Conservation (phyloP, 2,888 invertebrate species). For the Amaurobius ferox region DNA sequence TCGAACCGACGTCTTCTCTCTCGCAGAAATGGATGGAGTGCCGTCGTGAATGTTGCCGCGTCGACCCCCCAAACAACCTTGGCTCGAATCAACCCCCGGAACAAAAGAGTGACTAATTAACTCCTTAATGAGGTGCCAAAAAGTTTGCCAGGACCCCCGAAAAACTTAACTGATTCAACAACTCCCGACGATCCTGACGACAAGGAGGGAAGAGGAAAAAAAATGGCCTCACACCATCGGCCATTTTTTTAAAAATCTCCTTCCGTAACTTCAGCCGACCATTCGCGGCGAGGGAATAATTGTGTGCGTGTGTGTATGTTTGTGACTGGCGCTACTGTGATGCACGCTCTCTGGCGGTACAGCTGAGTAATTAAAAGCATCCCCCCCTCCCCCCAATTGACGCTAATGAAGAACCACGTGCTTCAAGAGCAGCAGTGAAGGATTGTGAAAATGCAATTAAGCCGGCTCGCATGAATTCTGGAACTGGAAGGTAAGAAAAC, state of each 20-base stretch:
- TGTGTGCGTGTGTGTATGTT: slow-evolving; percentile 34
- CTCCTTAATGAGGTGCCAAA: slow-evolving; percentile 69
- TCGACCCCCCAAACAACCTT: slow-evolving; percentile 20
- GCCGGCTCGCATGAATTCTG: slow-evolving; percentile 69
- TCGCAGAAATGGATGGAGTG: slow-evolving; percentile 59
- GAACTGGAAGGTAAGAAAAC: slow-evolving; percentile 61
- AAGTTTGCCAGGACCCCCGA: slow-evolving; percentile 26
- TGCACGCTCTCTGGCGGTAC: slow-evolving; percentile 70
- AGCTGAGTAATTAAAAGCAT: slow-evolving; percentile 70
- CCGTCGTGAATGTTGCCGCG: slow-evolving; percentile 35
- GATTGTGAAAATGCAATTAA: slow-evolving; percentile 70
- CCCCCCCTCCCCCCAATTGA: slow-evolving; percentile 46
- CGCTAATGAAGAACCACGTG: slow-evolving; percentile 71
- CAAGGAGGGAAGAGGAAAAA: slow-evolving; percentile 23
- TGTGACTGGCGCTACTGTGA: slow-evolving; percentile 13
- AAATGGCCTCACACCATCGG: slow-evolving; percentile 41
- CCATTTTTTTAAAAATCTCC: slow-evolving; percentile 49
- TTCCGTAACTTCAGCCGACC: background rate
- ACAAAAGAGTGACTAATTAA: slow-evolving; percentile 50
- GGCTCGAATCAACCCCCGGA: background rate
- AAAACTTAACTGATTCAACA: slow-evolving; percentile 1
- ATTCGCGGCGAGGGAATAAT: slow-evolving; percentile 36
- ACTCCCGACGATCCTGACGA: background rate
- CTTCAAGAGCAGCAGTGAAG: slow-evolving; percentile 57
- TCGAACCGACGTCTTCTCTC: slow-evolving; percentile 45